These are phyloP conservation scores for Ahaetulla prasina DNA, from an alignment of 2,113 vertebrate species.

Conservation along the genomic window DNA sequence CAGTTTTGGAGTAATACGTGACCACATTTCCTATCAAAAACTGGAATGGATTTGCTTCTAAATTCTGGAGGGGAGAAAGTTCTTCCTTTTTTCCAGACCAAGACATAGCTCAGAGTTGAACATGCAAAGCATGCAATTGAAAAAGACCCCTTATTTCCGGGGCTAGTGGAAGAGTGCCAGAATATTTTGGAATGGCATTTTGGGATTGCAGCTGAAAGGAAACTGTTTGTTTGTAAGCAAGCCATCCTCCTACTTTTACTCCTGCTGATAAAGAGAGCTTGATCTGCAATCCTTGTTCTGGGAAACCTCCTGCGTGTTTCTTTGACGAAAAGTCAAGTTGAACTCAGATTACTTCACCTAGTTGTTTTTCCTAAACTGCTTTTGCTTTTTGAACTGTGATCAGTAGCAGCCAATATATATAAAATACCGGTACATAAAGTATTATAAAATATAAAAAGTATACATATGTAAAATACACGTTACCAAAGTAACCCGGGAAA, in stretches of 20 bases:
- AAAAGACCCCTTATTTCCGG: slow-evolving; percentile 57
- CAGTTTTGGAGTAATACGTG: not conserved
- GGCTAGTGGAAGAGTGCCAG: slow-evolving; percentile 49
- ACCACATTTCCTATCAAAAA: not conserved
- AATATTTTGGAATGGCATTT: slow-evolving; percentile 42
- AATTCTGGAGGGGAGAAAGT: not conserved
- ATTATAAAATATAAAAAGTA: not conserved
- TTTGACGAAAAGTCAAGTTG: not conserved
- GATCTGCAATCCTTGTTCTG: not conserved
- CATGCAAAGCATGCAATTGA: slow-evolving; percentile 33
- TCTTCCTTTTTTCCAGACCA: not conserved
- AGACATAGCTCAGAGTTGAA: slow-evolving; percentile 29
- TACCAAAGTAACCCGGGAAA: not conserved
- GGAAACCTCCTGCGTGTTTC: not conserved
- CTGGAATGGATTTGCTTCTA: not conserved
- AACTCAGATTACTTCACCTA: not conserved
- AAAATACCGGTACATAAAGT: not conserved
- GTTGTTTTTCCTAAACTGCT: not conserved
- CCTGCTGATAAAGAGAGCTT: slow-evolving; percentile 9
- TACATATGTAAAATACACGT: not conserved
- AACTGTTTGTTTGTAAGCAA: slow-evolving; percentile 56
- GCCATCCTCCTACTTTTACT: slow-evolving; percentile 25
- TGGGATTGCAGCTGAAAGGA: slow-evolving; percentile 49
- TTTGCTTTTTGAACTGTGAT: not conserved
- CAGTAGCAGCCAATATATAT: not conserved